Percentiles rank a stretch among this genome's conserved stretches.
These are phyloP conservation scores for Grapholita molesta DNA, from an alignment of 1,140 invertebrate species.

Conservation along the genomic window DNA sequence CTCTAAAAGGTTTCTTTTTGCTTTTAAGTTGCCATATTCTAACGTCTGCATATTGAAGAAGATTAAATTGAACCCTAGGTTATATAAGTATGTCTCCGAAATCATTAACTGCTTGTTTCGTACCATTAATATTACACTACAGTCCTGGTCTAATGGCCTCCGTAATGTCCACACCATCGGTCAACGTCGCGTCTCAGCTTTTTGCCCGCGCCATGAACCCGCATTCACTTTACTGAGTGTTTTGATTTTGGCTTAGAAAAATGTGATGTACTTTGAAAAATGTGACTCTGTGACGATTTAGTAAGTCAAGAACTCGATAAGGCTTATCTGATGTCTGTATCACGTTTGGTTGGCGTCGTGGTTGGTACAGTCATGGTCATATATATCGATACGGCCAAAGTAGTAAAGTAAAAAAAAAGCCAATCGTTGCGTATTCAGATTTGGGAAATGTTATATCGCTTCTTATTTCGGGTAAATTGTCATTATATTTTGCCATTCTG, in stretches of 20 bases:
- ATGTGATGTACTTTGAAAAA: neutral
- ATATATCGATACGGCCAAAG: too few relatives aligned
- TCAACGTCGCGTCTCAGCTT: slow-evolving; percentile 38
- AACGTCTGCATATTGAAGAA: too few relatives aligned
- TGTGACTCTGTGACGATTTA: neutral
- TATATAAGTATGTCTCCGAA: slow-evolving; percentile 1
- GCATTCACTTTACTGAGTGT: slow-evolving; percentile 29
- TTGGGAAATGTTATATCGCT: too few relatives aligned
- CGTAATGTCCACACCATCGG: slow-evolving; percentile 41
- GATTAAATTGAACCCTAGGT: too few relatives aligned
- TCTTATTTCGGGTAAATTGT: too few relatives aligned
- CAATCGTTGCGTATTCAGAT: too few relatives aligned
- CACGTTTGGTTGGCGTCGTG: too few relatives aligned
- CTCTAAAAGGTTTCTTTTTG: too few relatives aligned
- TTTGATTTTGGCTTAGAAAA: slow-evolving; percentile 5
- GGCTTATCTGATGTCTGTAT: neutral
- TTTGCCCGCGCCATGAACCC: slow-evolving; percentile 36
- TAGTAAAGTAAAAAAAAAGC: too few relatives aligned
- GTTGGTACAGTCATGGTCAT: too few relatives aligned
- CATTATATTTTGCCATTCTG: too few relatives aligned
- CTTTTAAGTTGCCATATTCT: too few relatives aligned
- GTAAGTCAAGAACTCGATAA: neutral
- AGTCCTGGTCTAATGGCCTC: slow-evolving; percentile 32
- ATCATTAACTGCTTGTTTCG: slow-evolving; percentile 18
- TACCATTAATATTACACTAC: slow-evolving; percentile 23